Conservation (phyloP, 2,113 vertebrate genomes). For the Delphinus delphis region DNA sequence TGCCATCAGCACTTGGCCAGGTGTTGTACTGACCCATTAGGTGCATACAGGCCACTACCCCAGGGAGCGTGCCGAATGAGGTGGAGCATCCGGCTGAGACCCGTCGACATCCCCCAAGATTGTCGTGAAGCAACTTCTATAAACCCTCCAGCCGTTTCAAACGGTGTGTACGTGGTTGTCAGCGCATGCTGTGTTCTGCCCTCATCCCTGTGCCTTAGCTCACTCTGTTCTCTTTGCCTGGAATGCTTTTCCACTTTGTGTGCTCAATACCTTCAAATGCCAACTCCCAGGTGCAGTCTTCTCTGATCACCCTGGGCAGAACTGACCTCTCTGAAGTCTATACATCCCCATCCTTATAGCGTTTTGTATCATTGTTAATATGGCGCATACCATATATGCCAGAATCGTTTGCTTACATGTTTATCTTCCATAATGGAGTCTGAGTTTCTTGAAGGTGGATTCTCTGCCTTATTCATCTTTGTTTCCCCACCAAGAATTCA, state of each 20-base stretch:
- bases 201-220: neutral
- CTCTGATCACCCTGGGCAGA: neutral
- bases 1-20: conserved; percentile 45
- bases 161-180: neutral
- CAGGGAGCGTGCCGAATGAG: neutral
- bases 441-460: neutral
- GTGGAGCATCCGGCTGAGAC: conserved; percentile 40
- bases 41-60: conserved; percentile 42
- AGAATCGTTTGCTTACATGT: neutral
- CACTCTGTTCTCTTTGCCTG: neutral
- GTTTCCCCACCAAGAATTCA: neutral
- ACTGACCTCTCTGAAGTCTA: neutral
- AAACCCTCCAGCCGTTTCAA: conserved; percentile 44
- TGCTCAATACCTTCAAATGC: neutral
- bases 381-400: neutral
- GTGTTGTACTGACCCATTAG: conserved; percentile 58
- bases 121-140: neutral
- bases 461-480: neutral
- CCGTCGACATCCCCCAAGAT: neutral
- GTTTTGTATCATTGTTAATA: neutral
- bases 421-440: neutral
- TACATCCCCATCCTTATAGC: neutral
- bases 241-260: neutral
- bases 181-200: neutral
- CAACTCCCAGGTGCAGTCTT: neutral